These are phyloP conservation scores for Pollenia angustigena DNA, from an alignment of 2,888 invertebrate species.

Conservation along the genomic window DNA sequence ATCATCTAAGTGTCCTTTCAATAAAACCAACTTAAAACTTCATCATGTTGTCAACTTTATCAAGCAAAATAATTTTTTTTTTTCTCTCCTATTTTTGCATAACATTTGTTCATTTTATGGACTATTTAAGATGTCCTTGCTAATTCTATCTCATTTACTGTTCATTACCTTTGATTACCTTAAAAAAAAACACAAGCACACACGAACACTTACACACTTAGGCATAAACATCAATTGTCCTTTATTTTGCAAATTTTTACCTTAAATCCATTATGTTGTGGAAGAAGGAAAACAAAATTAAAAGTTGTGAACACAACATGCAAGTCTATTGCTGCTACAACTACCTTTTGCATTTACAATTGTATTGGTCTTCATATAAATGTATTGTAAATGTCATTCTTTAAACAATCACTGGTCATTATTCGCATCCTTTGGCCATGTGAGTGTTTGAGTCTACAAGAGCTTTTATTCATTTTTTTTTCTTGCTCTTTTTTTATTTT, in stretches of 20 bases:
- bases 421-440: constrained; percentile 40
- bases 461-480: constrained; percentile 13
- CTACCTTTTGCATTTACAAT: background rate
- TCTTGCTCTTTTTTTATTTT: background rate
- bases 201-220: background rate
- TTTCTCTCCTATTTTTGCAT: constrained; percentile 31
- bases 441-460: background rate
- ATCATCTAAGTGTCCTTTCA: constrained; percentile 50
- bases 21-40: constrained; percentile 39
- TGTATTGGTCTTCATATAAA: constrained; percentile 33
- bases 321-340: background rate
- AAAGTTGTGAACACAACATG: background rate
- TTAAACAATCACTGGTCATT: constrained; percentile 62
- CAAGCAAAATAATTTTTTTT: background rate
- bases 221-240: background rate
- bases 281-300: background rate
- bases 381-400: constrained; percentile 59
- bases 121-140: constrained; percentile 66
- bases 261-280: constrained; percentile 31
- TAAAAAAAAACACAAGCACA: constrained; percentile 1
- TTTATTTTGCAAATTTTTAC: constrained; percentile 38
- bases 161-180: constrained; percentile 62
- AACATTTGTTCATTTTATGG: constrained; percentile 53
- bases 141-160: constrained; percentile 64
- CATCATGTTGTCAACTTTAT: constrained; percentile 21